Evolutionary conservation across 1,140 invertebrate genomes (phyloP), one percentile per base, ranked within the genome.

Genomic region (Ditylenchus dipsaci): DNA sequence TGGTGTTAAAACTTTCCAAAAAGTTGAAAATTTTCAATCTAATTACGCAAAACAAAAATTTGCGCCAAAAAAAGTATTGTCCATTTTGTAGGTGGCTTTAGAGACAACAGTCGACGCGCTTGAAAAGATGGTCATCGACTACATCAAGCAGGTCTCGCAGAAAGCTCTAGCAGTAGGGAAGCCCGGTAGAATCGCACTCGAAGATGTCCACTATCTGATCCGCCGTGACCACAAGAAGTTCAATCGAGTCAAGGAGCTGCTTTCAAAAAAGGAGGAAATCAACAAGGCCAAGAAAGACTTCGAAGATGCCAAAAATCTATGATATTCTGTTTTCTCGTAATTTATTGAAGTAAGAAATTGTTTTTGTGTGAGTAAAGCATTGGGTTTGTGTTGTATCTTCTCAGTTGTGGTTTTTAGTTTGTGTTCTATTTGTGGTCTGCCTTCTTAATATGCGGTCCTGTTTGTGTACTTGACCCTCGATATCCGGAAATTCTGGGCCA

Each of bases 271-370:
- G 85, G 94, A 98, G 86, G 94, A 97, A 86, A 85, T 98, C 17
- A 95, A 96, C 83, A 94, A 94, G 86, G 94, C 95, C 29, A 88
- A 94, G 77, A 97, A 97, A 87, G 94, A 94, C 73, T 98, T 98
- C 86, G 95, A 98, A 87, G 94, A 97, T 88, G 92, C 95, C 73
- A 97, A 97, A 42, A 21, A 33, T 62, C 53, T 57, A n/a, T 62
- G 29, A 62, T 26, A 62, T 1, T 11, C 8, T 11, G 19, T 30
- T 30, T 30, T 57, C 8, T 57, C 21, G n/a, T 19, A 26, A 7
- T 19, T 3, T 53, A 15, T 7, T 26, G 49, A 53, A 53, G n/a
- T 17, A 53, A 38, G 33, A 3, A 38, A 38, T 38, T 38, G 33
- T 38, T 3, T 38, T n/a, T n/a, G n/a, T n/a, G n/a, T n/a, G n/a